These are phyloP conservation scores for Otis tarda DNA, from an alignment of 2,113 vertebrate species.

Conservation along the genomic window DNA sequence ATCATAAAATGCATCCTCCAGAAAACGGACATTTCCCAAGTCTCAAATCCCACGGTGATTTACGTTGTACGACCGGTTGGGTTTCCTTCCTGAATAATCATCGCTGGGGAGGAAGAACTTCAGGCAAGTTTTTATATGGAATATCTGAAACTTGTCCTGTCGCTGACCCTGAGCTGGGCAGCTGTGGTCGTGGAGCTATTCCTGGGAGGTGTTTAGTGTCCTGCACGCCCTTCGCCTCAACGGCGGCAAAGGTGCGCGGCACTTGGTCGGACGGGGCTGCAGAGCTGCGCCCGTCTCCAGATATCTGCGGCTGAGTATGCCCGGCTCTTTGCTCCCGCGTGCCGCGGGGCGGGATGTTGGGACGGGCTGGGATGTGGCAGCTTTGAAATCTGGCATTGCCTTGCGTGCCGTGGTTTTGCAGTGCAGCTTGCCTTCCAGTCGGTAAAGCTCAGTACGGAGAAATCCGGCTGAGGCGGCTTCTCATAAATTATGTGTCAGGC, in stretches of 20 bases:
- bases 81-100: neutral
- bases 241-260: neutral
- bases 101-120: neutral
- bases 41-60: neutral
- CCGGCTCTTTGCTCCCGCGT: fast-evolving
- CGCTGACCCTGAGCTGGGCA: neutral
- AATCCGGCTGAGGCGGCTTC: neutral
- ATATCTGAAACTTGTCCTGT: neutral
- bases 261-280: neutral
- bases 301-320: fast-evolving
- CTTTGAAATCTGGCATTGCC: neutral
- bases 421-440: neutral
- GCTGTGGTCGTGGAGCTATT: neutral
- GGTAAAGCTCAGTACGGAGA: neutral
- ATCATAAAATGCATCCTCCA: neutral
- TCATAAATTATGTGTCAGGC: neutral
- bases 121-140: neutral
- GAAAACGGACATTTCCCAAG: neutral
- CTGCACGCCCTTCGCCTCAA: neutral
- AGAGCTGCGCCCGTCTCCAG: neutral
- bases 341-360: no score
- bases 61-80: neutral
- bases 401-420: neutral
- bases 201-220: neutral
- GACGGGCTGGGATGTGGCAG: no score